Conservation (phyloP, 2,888 invertebrate genomes). For the Pantelozetes paolii region DNA sequence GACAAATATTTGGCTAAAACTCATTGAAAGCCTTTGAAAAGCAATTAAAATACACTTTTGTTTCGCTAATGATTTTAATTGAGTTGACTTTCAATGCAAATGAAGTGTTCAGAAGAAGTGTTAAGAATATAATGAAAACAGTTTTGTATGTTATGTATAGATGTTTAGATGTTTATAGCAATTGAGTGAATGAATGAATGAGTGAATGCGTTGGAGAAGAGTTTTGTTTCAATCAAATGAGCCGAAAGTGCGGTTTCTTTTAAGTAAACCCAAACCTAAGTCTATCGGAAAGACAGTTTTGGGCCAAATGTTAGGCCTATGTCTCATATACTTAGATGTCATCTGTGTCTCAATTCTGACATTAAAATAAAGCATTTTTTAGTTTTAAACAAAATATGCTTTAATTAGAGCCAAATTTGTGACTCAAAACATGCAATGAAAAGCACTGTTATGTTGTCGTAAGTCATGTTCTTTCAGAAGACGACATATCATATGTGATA, state of each 20-base stretch:
- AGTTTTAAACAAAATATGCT: not conserved
- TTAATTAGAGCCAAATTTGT: slow-evolving; percentile 18
- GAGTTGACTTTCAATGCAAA: no score
- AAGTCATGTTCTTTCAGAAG: not conserved
- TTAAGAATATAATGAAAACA: not conserved
- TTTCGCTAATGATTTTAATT: no score
- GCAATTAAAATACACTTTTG: no score
- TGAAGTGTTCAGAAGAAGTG: slow-evolving; percentile 8
- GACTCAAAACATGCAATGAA: not conserved
- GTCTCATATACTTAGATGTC: no score
- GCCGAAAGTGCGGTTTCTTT: not conserved
- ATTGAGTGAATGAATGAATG: not conserved
- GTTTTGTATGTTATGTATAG: not conserved
- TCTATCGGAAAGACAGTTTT: not conserved
- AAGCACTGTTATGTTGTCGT: not conserved
- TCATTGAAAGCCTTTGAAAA: no score
- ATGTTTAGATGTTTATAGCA: not conserved
- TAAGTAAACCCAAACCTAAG: not conserved
- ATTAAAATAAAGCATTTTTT: slow-evolving; percentile 11
- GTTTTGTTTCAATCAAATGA: slow-evolving; percentile 10
- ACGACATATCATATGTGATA: slow-evolving; percentile 1
- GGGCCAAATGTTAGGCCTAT: not conserved
- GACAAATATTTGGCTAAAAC: no score
- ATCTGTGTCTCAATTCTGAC: slow-evolving; percentile 9
- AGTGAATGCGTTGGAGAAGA: not conserved